A percentile compares a stretch with the other conserved stretches of the same genome.
Conservation (phyloP, 2,888 invertebrate species). For the Ectobius pallidus region DNA sequence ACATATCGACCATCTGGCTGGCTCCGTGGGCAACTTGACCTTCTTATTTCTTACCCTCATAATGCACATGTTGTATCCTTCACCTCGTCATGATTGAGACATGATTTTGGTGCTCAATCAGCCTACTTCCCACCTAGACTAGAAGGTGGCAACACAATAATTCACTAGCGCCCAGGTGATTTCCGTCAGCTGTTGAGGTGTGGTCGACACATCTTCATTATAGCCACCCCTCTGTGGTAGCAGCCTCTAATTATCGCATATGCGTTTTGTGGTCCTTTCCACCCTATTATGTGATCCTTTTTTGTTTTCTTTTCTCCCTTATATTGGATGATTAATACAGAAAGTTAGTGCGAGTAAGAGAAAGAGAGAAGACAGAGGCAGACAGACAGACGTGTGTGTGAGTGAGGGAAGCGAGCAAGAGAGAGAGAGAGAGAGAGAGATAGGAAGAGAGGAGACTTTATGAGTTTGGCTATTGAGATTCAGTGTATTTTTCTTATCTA, state of each 20-base stretch:
- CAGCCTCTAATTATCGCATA: conserved; percentile 19
- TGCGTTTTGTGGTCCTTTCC: not conserved
- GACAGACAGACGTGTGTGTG: too few relatives aligned
- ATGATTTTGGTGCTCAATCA: not conserved
- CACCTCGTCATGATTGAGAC: not conserved
- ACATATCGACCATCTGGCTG: too few relatives aligned
- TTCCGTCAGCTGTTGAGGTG: conserved; percentile 4
- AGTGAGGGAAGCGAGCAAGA: too few relatives aligned
- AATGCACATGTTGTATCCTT: not conserved
- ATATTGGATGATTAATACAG: too few relatives aligned
- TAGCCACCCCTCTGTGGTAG: conserved; percentile 5
- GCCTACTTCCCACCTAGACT: not conserved
- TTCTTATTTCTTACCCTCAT: not conserved
- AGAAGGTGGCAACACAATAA: not conserved
- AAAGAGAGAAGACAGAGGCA: too few relatives aligned
- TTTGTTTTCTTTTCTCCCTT: too few relatives aligned
- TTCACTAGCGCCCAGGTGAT: not conserved
- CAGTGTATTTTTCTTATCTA: too few relatives aligned
- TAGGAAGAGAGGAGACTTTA: too few relatives aligned
- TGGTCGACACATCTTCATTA: conserved; percentile 23
- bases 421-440: too few relatives aligned
- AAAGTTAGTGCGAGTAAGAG: not conserved
- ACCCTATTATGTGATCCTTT: too few relatives aligned
- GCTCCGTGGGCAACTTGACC: not conserved
- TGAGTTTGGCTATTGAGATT: too few relatives aligned